Percentiles rank a stretch among this genome's conserved stretches.
These are phyloP conservation scores for Muscidifurax raptorellus DNA, from an alignment of 1,140 invertebrate genomes.

Conservation along the genomic window DNA sequence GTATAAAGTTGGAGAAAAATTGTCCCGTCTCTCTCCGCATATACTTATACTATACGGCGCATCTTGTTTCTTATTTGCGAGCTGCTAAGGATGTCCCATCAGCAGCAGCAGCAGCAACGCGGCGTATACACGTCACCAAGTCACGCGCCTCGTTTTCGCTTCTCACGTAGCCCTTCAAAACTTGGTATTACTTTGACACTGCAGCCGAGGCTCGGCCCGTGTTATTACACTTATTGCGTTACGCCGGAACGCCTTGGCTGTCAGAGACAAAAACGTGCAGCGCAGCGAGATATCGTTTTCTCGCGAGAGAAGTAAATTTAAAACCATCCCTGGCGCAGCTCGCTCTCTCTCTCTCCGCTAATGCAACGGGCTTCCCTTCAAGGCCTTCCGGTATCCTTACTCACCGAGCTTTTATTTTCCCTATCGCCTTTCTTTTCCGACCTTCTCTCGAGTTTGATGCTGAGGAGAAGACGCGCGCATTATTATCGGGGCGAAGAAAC, in stretches of 20 bases:
- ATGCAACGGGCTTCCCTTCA: constrained; percentile 17
- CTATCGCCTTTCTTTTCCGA: neutral
- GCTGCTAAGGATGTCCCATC: constrained; percentile 23
- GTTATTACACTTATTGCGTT: constrained; percentile 51
- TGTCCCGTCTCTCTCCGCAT: neutral
- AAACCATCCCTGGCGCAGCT: neutral
- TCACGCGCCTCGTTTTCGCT: constrained; percentile 20
- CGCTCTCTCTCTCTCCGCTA: neutral
- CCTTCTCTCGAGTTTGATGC: neutral
- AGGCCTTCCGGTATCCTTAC: too few relatives aligned
- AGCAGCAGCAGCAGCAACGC: neutral
- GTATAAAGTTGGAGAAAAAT: neutral
- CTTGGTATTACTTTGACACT: constrained; percentile 45
- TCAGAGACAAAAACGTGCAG: constrained; percentile 47
- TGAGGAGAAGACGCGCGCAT: neutral
- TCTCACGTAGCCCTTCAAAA: constrained; percentile 45
- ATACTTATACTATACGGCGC: neutral
- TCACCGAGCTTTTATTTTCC: too few relatives aligned
- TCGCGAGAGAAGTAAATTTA: constrained; percentile 26
- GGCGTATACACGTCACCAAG: neutral
- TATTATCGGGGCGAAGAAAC: neutral
- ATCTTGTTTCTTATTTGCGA: constrained; percentile 24
- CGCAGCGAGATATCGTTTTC: constrained; percentile 38
- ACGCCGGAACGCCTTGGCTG: constrained; percentile 23
- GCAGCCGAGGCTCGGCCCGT: neutral